These are phyloP conservation scores for Lamellibrachia luymesi DNA, from an alignment of 1,140 invertebrate genomes.

Conservation along the genomic window DNA sequence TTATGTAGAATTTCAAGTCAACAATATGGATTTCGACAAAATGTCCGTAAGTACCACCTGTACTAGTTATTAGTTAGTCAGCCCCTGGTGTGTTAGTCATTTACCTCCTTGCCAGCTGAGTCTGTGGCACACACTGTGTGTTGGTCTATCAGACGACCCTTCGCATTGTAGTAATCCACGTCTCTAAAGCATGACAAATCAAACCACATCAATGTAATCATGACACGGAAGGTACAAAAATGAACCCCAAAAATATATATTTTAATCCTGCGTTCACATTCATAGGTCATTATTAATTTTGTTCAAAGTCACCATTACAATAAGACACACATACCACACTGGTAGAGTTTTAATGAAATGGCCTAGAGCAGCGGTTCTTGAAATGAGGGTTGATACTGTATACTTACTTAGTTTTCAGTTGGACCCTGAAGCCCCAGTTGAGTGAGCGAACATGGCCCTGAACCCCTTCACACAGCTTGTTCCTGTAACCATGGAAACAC, in stretches of 20 bases:
- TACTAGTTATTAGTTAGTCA: not conserved
- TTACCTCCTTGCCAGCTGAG: conserved; percentile 38
- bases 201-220: not conserved
- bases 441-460: conserved; percentile 87
- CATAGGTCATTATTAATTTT: too few species aligned
- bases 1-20: too few species aligned
- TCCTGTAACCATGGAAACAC: conserved; percentile 60
- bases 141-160: conserved; percentile 39
- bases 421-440: conserved; percentile 87
- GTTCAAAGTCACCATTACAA: too few species aligned
- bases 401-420: conserved; percentile 77
- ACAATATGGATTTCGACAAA: too few species aligned
- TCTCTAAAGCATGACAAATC: conserved; percentile 33
- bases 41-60: too few species aligned
- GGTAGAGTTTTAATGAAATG: too few species aligned
- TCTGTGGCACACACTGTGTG: conserved; percentile 38
- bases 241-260: not conserved
- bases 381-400: not conserved
- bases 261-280: not conserved
- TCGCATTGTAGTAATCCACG: conserved; percentile 47
- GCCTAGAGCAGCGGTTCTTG: too few species aligned
- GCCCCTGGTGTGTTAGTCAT: not conserved
- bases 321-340: too few species aligned
- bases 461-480: conserved; percentile 68
- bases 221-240: not conserved